phyloP scores from a whole-genome alignment of 2,888 invertebrate species.

The Notocelia uddmanniana region DNA sequence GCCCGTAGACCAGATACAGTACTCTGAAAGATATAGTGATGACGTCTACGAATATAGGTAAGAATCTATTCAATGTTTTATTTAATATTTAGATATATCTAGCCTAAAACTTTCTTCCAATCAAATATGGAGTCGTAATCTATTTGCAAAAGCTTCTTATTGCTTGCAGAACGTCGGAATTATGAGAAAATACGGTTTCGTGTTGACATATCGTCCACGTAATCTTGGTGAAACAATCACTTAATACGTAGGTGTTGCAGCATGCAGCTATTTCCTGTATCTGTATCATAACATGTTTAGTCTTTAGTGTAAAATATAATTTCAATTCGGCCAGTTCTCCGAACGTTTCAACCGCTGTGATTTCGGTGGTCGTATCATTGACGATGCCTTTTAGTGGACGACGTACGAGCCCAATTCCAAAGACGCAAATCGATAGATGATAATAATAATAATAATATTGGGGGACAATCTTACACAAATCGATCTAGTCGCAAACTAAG shows the following conservation, averaged over 20 bases:
- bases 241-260: background rate
- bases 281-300: background rate
- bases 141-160: background rate
- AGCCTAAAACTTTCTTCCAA: background rate
- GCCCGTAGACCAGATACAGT: constrained; percentile 94
- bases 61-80: constrained; percentile 49
- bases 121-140: background rate
- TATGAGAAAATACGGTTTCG: background rate
- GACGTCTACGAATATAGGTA: constrained; percentile 95
- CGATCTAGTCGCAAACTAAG: too few species aligned
- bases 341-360: too few species aligned
- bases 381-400: too few species aligned
- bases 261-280: background rate
- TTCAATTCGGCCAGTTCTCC: too few species aligned
- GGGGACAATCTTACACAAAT: too few species aligned
- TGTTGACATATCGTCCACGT: constrained; percentile 30
- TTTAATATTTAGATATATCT: background rate
- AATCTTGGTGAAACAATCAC: constrained; percentile 22
- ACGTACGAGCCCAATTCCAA: too few species aligned
- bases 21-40: constrained; percentile 96
- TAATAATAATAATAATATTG: too few species aligned
- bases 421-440: too few species aligned
- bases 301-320: background rate
- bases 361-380: too few species aligned
- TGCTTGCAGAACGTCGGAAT: background rate